Base-by-base conservation (phyloP, 2,113 vertebrate species). In the Athene noctua region DNA sequence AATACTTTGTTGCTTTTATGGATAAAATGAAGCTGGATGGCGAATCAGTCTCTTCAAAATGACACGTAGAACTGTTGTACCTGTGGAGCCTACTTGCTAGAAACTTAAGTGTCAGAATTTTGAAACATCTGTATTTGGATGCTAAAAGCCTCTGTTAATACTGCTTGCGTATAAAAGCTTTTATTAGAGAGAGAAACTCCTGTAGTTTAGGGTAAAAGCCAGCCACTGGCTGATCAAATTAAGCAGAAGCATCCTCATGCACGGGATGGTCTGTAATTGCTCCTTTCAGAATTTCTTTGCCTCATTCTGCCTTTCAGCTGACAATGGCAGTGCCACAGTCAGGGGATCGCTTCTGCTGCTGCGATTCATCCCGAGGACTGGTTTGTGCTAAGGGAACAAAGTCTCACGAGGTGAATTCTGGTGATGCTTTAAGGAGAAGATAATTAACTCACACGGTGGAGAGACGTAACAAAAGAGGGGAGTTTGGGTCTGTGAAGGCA, bases 401-500 rank as follows among this genome's bases (percentile, higher is more conserved):
- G 63, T 23, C 25, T 83, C 2, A 1, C 27, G 29, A 58, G 20
- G 36, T 68, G 63, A 25, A 36, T 83, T 42, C 80, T 74, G 88
- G 38, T 22, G 80, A 5, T 73, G 80, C 67, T 84, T 44, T 62
- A 30, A 61, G 59, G 34, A 57, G 51, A 10, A 59, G 32, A 25
- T 32, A 5, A 0, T 10, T 71, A 63, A 13, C 63, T 80, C 0
- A 0, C 1, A 15, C 54, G 27, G 34, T 78, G 75, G 55, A 80
- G 63, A 32, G 17, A 16, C 7, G 0, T 46, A n/a, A 13, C 9
- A 20, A 21, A 19, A 42, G n/a, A 38, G 46, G 32, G 25, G 15
- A 2, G 2, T 62, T 55, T 25, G 66, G 57, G n/a, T 62, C 57
- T 80, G 65, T 0, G 5, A 44, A 51, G 65, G 62, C 29, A 72